A percentile compares a stretch with the other conserved stretches of the same genome.
Evolutionary conservation across 2,888 invertebrate species (phyloP).

Genomic region (Craniophora ligustri): DNA sequence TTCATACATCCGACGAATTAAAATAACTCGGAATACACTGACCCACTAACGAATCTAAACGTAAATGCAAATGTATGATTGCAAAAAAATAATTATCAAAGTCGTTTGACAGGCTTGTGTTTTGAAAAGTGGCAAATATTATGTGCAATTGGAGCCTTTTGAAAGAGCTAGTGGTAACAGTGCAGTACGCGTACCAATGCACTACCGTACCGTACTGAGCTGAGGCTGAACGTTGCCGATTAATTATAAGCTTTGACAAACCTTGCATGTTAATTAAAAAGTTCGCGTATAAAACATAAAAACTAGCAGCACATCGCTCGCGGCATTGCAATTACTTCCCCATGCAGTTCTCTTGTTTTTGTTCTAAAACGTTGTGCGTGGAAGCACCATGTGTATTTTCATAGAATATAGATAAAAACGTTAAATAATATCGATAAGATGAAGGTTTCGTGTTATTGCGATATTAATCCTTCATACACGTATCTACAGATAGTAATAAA

Average conservation of each 20-base stretch:
- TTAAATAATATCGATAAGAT: conserved; percentile 30
- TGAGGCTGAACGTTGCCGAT: conserved; percentile 54
- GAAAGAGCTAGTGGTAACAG: conserved; percentile 32
- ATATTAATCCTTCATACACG: background rate
- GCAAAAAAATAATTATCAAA: conserved; percentile 50
- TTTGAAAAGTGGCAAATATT: conserved; percentile 35
- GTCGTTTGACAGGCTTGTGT: conserved; percentile 41
- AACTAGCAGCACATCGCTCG: conserved; percentile 33
- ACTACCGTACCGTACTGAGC: conserved; percentile 36
- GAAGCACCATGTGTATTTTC: conserved; percentile 4
- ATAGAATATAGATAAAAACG: conserved; percentile 17
- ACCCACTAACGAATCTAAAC: conserved; percentile 38
- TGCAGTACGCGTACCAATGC: conserved; percentile 49
- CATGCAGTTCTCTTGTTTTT: conserved; percentile 32
- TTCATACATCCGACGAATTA: conserved; percentile 33
- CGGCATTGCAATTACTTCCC: conserved; percentile 31
- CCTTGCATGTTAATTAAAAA: conserved; percentile 73
- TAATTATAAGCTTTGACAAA: conserved; percentile 73
- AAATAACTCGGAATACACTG: conserved; percentile 34
- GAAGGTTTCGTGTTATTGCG: conserved; percentile 23
- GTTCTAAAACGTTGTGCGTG: conserved; percentile 22
- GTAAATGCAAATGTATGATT: conserved; percentile 38
- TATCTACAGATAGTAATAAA: background rate
- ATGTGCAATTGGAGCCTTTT: conserved; percentile 43
- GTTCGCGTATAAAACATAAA: conserved; percentile 50